These are phyloP conservation scores for Laupala kohalensis DNA, from an alignment of 1,140 invertebrate genomes.

Conservation along the genomic window DNA sequence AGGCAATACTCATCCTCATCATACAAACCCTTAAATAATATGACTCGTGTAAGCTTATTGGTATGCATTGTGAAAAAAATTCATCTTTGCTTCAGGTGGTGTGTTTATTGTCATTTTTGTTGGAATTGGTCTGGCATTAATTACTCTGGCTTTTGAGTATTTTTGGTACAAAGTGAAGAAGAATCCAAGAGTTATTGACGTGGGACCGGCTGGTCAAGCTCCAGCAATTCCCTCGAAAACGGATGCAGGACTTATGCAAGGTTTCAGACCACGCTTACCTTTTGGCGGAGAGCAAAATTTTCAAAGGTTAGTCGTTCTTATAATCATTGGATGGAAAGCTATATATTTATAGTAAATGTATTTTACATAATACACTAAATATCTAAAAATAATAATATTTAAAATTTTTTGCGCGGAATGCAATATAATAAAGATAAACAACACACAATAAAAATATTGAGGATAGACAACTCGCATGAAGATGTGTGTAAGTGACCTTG, in stretches of 20 bases:
- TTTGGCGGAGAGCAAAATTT: not conserved
- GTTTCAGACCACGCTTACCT: slow-evolving; percentile 5
- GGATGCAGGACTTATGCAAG: slow-evolving; percentile 3
- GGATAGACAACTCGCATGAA: too few species aligned
- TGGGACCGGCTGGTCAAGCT: slow-evolving; percentile 22
- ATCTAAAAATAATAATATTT: too few species aligned
- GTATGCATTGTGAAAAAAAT: too few species aligned
- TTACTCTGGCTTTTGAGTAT: slow-evolving; percentile 87
- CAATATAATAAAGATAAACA: too few species aligned
- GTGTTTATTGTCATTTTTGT: slow-evolving; percentile 95
- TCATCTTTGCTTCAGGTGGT: slow-evolving; percentile 42
- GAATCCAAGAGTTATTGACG: slow-evolving; percentile 36
- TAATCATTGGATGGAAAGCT: not conserved
- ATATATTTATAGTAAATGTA: not conserved
- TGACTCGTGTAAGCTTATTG: too few species aligned
- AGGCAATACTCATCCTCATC: too few species aligned
- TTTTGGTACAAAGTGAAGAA: slow-evolving; percentile 79
- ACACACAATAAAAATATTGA: too few species aligned
- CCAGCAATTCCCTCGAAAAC: not conserved
- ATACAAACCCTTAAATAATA: too few species aligned
- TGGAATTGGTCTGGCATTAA: slow-evolving; percentile 78
- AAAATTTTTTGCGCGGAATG: too few species aligned
- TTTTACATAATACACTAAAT: too few species aligned
- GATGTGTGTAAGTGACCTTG: too few species aligned
- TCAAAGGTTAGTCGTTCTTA: not conserved